phyloP scores from a whole-genome alignment of 2,888 invertebrate species.

The Ypsolopha sequella region DNA sequence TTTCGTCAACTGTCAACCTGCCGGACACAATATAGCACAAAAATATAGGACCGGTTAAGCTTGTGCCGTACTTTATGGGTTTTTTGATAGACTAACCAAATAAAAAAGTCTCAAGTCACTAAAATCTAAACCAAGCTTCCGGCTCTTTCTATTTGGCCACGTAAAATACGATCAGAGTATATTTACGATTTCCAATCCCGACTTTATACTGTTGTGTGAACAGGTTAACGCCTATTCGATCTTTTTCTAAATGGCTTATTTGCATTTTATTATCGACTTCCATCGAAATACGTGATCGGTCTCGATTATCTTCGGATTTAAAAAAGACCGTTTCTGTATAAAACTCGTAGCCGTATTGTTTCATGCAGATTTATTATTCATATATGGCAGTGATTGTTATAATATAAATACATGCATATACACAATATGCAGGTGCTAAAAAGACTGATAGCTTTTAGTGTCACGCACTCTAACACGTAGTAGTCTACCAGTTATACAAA shows the following conservation, averaged over 20 bases:
- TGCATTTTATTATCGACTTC: conserved; percentile 27
- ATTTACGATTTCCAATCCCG: conserved; percentile 13
- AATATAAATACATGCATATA: too few species aligned
- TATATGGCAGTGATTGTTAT: too few species aligned
- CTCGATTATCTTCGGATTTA: neutral
- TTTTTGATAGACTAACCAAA: conserved; percentile 12
- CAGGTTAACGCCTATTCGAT: conserved; percentile 36
- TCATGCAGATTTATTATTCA: neutral
- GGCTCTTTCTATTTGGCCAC: neutral
- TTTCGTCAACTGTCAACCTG: neutral
- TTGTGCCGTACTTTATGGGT: conserved; percentile 25
- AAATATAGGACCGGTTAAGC: conserved; percentile 25
- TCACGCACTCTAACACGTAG: too few species aligned
- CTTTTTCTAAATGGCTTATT: conserved; percentile 26
- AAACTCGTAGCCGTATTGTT: neutral
- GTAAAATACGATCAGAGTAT: neutral
- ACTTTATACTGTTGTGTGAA: conserved; percentile 25
- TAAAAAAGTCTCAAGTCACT: neutral
- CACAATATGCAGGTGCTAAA: too few species aligned
- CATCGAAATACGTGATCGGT: conserved; percentile 16
- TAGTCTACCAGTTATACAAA: too few species aligned
- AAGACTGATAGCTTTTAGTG: too few species aligned
- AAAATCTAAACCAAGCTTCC: neutral
- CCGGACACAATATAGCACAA: neutral
- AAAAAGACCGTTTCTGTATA: neutral